Evolutionary conservation across 1,140 invertebrate genomes (phyloP), one percentile per base, ranked within the genome.

Genomic region (Calliphora vicina): DNA sequence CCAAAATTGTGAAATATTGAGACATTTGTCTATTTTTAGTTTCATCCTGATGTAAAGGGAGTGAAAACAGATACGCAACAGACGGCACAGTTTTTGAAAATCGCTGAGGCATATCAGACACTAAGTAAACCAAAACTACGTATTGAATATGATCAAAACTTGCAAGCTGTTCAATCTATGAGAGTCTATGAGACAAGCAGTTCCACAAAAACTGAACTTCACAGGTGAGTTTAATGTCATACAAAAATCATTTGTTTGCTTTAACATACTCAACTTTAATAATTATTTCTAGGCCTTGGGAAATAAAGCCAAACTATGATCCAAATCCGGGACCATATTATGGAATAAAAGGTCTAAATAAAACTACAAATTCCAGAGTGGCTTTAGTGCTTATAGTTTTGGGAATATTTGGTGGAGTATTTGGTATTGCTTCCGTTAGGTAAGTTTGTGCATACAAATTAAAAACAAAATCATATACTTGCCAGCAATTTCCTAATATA

Each of bases 101-200:
- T 95, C 67, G 93, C 93, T 27, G 93, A 94, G 87, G 94, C 94
- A 1, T 95, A 94, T 85, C 92, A 91, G 82, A 91, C 93, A 0
- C 88, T 95, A 10, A 92, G 92, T 12, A 94, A 94, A 84, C 90
- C 92, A 0, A 86, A 91, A 8, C 90, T 87, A n/a, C 90, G 94
- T 50, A 89, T 90, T 2, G 88, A 91, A 23, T 95, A 95, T 90
- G 94, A 95, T 83, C 85, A 86, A 42, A 82, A n/a, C 87, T 87
- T 89, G 45, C 76, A 42, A 73, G 20, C 81, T 35, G 23, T 23
- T 23, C 15, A 23, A 35, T 27, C 73, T 1, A 82, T 82, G 13
- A 84, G 83, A 61, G 84, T 82, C 27, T 45, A 57, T 26, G 27
- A 29, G 27, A 35, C 17, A 29, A 27, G 27, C 26, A 72, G 43